These are phyloP conservation scores for Cheilosia vulpina DNA, from an alignment of 2,888 invertebrate species.

Conservation along the genomic window DNA sequence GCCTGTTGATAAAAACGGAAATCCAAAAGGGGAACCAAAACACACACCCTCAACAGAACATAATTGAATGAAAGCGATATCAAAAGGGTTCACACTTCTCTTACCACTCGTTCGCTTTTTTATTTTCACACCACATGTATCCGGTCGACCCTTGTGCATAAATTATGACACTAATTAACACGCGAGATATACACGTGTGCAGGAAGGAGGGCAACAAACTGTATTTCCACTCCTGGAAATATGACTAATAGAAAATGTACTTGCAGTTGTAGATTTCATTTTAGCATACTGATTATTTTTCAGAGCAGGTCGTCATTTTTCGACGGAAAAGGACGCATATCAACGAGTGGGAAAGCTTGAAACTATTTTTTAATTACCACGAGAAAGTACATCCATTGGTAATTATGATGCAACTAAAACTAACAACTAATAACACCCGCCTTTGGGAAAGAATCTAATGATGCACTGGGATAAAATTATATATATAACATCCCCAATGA, in stretches of 20 bases:
- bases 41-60: slow-evolving; percentile 38
- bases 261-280: slow-evolving; percentile 36
- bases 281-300: slow-evolving; percentile 3
- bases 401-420: too few relatives aligned
- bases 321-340: too few relatives aligned
- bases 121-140: slow-evolving; percentile 60
- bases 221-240: background rate
- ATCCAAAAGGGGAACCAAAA: slow-evolving; percentile 3
- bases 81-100: slow-evolving; percentile 49
- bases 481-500: too few relatives aligned
- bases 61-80: slow-evolving; percentile 60
- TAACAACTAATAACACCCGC: too few relatives aligned
- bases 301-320: too few relatives aligned
- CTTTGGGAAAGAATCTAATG: too few relatives aligned
- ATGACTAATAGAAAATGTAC: slow-evolving; percentile 48
- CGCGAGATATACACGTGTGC: slow-evolving; percentile 45
- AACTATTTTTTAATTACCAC: too few relatives aligned
- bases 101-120: slow-evolving; percentile 4
- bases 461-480: too few relatives aligned
- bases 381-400: too few relatives aligned
- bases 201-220: slow-evolving; percentile 28
- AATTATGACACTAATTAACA: slow-evolving; percentile 72
- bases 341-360: too few relatives aligned
- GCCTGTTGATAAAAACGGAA: slow-evolving; percentile 33
- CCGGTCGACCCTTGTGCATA: slow-evolving; percentile 68